Percentiles rank a stretch among this genome's conserved stretches.
phyloP scores from a whole-genome alignment of 2,113 vertebrate species.

The Piprites chloris region DNA sequence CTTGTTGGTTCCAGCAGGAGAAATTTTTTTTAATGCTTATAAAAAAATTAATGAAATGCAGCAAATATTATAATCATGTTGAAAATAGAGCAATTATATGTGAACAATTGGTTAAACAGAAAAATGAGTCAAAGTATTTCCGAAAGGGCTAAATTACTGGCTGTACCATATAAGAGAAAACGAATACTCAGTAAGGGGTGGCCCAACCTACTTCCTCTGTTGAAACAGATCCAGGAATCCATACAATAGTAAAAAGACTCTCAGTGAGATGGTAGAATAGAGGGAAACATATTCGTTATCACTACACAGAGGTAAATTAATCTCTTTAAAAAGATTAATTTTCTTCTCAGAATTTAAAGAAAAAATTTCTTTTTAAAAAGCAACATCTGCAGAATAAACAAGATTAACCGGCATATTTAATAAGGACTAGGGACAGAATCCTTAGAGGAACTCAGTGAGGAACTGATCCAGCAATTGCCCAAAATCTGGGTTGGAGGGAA shows the following conservation, averaged over 20 bases:
- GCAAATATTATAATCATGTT: neutral
- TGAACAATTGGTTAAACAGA: neutral
- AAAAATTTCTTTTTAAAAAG: neutral
- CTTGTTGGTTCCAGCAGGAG: neutral
- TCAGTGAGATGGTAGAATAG: neutral
- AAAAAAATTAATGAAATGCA: neutral
- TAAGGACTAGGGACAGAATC: neutral
- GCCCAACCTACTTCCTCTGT: neutral
- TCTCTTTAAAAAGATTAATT: neutral
- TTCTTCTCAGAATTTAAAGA: neutral
- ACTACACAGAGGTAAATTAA: neutral
- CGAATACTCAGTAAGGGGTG: neutral
- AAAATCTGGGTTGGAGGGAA: neutral
- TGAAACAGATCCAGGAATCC: neutral
- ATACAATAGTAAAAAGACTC: neutral
- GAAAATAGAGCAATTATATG: neutral
- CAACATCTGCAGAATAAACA: neutral
- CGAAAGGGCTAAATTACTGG: neutral
- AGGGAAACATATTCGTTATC: neutral
- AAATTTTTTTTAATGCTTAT: neutral
- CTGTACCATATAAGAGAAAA: neutral
- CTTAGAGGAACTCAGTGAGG: neutral
- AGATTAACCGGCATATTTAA: neutral
- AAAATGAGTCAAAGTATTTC: neutral
- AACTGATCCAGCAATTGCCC: neutral